phyloP scores from a whole-genome alignment of 2,888 invertebrate genomes.

The Heteromurus nitidus region DNA sequence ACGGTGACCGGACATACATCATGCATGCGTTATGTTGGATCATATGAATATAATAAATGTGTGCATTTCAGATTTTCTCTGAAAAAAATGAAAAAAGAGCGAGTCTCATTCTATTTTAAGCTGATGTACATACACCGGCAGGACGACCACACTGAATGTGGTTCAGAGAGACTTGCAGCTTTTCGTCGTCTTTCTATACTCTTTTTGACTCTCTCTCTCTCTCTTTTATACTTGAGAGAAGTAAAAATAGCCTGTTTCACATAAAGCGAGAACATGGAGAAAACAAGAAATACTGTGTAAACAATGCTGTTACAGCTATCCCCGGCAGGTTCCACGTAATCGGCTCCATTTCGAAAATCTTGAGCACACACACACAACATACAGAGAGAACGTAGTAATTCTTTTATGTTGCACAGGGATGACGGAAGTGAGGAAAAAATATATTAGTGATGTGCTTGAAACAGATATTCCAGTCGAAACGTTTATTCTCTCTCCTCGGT shows the following conservation, averaged over 20 bases:
- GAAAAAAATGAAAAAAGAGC: neutral
- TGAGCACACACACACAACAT: conserved; percentile 6
- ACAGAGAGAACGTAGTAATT: neutral
- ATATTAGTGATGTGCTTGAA: too few relatives aligned
- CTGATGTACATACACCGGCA: conserved; percentile 2
- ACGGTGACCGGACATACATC: conserved; percentile 28
- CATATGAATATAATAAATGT: conserved; percentile 8
- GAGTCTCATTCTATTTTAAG: conserved; percentile 11
- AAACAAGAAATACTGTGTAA: conserved; percentile 20
- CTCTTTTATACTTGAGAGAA: too few relatives aligned
- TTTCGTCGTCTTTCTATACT: too few relatives aligned
- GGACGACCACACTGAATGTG: too few relatives aligned
- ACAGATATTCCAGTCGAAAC: too few relatives aligned
- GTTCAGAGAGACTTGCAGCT: too few relatives aligned
- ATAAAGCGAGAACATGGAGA: neutral
- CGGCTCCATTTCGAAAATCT: conserved; percentile 20
- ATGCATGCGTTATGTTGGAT: conserved; percentile 19
- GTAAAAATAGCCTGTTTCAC: conserved; percentile 7
- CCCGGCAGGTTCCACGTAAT: conserved; percentile 15
- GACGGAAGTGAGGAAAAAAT: too few relatives aligned
- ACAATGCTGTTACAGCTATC: conserved; percentile 2
- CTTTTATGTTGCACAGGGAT: too few relatives aligned
- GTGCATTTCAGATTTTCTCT: neutral
- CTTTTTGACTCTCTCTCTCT: too few relatives aligned
- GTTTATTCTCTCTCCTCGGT: too few relatives aligned